These are phyloP conservation scores for Salvelinus sp. DNA, from an alignment of 2,113 vertebrate genomes.

Conservation along the genomic window DNA sequence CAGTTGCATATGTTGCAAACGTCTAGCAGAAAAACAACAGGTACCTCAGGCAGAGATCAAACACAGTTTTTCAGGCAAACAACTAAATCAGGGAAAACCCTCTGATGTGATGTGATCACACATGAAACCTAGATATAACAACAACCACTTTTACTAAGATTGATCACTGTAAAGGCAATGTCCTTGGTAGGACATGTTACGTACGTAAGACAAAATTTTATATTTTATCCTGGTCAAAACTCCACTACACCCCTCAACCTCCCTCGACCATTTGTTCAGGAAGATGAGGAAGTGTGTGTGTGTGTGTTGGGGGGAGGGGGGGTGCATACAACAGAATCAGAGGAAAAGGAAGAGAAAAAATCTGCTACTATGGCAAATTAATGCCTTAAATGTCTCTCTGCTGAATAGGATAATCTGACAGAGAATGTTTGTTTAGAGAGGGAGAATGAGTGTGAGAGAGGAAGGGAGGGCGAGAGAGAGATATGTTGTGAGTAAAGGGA, in stretches of 20 bases:
- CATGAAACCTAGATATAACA: not conserved
- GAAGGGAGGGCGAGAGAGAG: not conserved
- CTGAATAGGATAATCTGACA: slow-evolving; percentile 15
- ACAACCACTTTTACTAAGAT: not conserved
- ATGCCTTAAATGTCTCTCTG: slow-evolving; percentile 10
- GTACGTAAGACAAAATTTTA: not conserved
- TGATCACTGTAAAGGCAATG: not conserved
- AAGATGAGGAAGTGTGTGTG: slow-evolving; percentile 11
- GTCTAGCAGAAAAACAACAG: not conserved
- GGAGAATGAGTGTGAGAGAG: not conserved
- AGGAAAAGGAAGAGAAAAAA: not conserved
- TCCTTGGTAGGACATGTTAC: not conserved
- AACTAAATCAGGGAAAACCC: not conserved
- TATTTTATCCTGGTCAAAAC: not conserved
- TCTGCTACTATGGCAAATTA: slow-evolving; percentile 5
- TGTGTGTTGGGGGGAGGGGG: not conserved
- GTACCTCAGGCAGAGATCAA: not conserved
- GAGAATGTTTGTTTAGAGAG: slow-evolving; percentile 22
- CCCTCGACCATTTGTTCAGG: slow-evolving; percentile 7
- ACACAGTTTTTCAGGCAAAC: not conserved
- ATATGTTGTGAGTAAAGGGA: not conserved
- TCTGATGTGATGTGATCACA: not conserved
- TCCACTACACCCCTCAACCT: not conserved
- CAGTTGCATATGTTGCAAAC: not conserved
- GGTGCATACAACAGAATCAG: no score